Base-by-base conservation (phyloP, 2,113 vertebrate genomes). In the Ivindomyrus marchei region DNA sequence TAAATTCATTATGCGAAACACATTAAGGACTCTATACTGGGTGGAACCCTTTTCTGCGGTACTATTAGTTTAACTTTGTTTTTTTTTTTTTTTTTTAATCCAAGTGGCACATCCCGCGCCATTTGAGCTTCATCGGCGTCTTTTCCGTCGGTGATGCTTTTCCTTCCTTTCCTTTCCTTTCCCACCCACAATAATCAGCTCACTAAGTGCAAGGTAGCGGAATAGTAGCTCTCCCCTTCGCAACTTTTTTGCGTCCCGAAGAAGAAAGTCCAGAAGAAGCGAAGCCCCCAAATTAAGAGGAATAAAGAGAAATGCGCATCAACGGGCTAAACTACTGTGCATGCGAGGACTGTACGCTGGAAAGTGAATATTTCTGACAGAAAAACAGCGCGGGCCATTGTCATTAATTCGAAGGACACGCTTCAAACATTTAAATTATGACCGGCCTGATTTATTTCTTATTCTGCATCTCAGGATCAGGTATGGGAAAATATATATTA, bases 131-230 rank as follows among this genome's bases (percentile, higher is more conserved):
- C 49, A 49, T 39, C 66, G 88, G 50, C 56, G 21, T 62, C 89
- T 92, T 92, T 92, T 91, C 93, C 92, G 92, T 91, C 93, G 89
- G 90, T 94, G 95, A 96, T 95, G 95, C 94, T 95, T 94, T 96
- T 97, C 96, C 96, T 96, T 96, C 96, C 96, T 95, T 92, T 95
- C 94, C 93, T 94, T 94, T 96, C 96, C 96, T 95, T 96, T 95
- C 95, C 96, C 95, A 94, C 95, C 95, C 95, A 93, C 92, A 93
- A 91, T 91, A 92, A 92, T 92, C 90, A 53, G 36, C 24, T 62
- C n/a, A 89, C 90, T 91, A n/a, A 89, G 91, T 88, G 89, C 91
- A 52, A 31, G 62, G 80, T 88, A 58, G 92, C 87, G 66, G 58
- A 88, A 89, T 89, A 84, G 90, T 39, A 31, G 85, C 85, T 89